These are phyloP conservation scores for Phoeniculus purpureus DNA, from an alignment of 2,797 vertebrate genomes.

Conservation along the genomic window DNA sequence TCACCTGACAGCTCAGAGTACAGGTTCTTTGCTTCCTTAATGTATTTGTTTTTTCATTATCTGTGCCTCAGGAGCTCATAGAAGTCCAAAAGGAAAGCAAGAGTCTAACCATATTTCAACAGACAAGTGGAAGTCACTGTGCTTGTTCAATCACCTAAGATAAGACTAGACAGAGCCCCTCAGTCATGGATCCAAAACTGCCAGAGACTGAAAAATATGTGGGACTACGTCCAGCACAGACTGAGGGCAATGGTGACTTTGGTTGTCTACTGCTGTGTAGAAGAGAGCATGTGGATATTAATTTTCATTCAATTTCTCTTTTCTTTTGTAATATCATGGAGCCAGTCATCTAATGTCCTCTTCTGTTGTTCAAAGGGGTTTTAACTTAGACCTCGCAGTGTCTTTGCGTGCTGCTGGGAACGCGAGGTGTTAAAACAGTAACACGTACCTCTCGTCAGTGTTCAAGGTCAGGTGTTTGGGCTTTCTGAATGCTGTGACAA, in stretches of 20 bases:
- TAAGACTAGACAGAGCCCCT: background rate
- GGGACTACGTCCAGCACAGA: background rate
- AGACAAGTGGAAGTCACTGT: background rate
- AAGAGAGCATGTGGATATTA: background rate
- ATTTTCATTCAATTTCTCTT: background rate
- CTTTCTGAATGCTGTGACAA: background rate
- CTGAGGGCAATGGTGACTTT: background rate
- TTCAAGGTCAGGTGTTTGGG: background rate
- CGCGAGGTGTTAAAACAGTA: background rate
- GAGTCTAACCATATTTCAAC: background rate
- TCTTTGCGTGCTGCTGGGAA: background rate
- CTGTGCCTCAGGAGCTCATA: background rate
- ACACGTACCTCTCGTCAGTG: background rate
- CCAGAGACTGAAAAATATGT: background rate
- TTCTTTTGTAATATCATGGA: background rate
- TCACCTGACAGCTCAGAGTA: background rate
- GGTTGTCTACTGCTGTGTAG: background rate
- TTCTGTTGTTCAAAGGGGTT: background rate
- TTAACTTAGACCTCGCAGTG: background rate
- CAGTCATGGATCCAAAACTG: background rate
- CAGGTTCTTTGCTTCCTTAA: background rate
- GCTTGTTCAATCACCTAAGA: background rate
- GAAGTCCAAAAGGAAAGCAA: background rate
- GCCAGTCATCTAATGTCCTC: background rate
- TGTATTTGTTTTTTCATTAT: background rate